Conservation (phyloP, 2,888 invertebrate genomes). For the Lasioglossum pauxillum region DNA sequence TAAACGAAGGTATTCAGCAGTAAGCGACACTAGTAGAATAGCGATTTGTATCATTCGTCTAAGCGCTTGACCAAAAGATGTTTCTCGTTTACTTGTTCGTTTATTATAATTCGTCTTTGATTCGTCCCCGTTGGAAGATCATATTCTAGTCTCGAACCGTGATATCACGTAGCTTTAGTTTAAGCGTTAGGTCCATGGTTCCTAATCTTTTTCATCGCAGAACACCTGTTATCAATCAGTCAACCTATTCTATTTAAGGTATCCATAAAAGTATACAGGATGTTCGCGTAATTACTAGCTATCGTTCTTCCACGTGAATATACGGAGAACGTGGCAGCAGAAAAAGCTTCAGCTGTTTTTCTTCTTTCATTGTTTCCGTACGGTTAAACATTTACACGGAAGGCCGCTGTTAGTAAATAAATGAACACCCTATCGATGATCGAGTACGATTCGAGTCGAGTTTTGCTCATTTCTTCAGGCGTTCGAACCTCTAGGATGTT, state of each 20-base stretch:
- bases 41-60: conserved; percentile 70
- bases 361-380: background rate
- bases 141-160: conserved; percentile 33
- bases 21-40: conserved; percentile 62
- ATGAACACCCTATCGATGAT: background rate
- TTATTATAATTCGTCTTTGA: conserved; percentile 14
- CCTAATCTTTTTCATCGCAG: conserved; percentile 45
- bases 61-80: conserved; percentile 73
- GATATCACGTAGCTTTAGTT: conserved; percentile 42
- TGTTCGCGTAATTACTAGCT: background rate
- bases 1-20: conserved; percentile 52
- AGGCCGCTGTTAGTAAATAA: background rate
- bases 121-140: conserved; percentile 26
- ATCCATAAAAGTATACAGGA: background rate
- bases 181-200: conserved; percentile 49
- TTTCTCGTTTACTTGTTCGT: conserved; percentile 43
- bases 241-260: background rate
- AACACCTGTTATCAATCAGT: conserved; percentile 15
- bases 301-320: background rate
- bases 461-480: conserved; percentile 12
- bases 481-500: background rate
- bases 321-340: background rate
- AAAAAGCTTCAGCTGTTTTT: background rate
- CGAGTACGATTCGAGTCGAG: conserved; percentile 4
- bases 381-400: background rate